These are phyloP conservation scores for Chrysocyon brachyurus DNA, from an alignment of 2,797 vertebrate species.

Conservation along the genomic window DNA sequence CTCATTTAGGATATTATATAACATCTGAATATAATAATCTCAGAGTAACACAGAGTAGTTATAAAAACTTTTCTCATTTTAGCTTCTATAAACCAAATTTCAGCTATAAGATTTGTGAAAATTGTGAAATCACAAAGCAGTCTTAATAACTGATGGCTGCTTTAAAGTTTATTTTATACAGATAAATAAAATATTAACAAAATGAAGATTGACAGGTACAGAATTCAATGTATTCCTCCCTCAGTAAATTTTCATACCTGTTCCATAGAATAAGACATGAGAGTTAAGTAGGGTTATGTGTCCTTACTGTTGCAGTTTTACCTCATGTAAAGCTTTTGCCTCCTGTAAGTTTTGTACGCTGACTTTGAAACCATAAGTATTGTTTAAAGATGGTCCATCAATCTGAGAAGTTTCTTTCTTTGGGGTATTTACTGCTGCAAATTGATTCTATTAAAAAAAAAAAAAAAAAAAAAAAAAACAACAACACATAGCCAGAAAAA, in stretches of 20 bases:
- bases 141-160: background rate
- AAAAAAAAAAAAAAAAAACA: conserved; percentile 53
- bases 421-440: conserved; percentile 92
- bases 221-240: conserved; percentile 34
- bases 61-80: conserved; percentile 65
- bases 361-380: conserved; percentile 98
- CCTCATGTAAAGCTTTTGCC: conserved; percentile 99
- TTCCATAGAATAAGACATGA: conserved; percentile 30
- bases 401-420: conserved; percentile 97
- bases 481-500: conserved; percentile 72
- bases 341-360: conserved; percentile 98
- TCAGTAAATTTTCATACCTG: conserved; percentile 2
- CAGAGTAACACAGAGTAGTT: background rate
- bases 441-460: conserved; percentile 93
- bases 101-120: conserved; percentile 45
- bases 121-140: conserved; percentile 47
- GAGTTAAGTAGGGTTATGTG: background rate
- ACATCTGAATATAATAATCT: conserved; percentile 31
- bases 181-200: conserved; percentile 49
- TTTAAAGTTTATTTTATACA: conserved; percentile 39
- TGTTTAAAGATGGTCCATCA: conserved; percentile 97
- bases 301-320: conserved; percentile 84
- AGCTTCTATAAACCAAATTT: conserved; percentile 54
- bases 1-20: background rate
- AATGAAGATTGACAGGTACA: conserved; percentile 33